Evolutionary conservation across 2,113 vertebrate species (phyloP), one percentile per base, ranked within the genome.

Genomic region (Siniperca chuatsi): DNA sequence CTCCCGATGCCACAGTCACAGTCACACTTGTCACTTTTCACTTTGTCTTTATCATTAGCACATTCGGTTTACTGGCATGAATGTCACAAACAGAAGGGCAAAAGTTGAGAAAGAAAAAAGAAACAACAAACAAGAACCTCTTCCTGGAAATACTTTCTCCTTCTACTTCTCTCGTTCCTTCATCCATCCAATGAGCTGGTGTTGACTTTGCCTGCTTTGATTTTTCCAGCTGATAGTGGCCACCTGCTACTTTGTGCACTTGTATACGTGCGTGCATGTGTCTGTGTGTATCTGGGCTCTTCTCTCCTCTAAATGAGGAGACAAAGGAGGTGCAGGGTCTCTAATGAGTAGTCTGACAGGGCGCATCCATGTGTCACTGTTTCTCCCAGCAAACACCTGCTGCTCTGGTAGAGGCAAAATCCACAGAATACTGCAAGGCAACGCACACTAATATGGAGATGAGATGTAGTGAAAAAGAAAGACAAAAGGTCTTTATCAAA

Each of bases 311-410:
- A 87, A 92, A 91, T 87, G 82, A 89, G 81, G 48, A 91, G 86
- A 91, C 92, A 86, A 86, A 88, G 87, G 79, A 88, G 84, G 84
- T 72, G 83, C 78, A 42, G 77, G 87, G 72, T 79, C 67, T 81
- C 84, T 93, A 90, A 93, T 90, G 86, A 93, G 87, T 73, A 79
- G 82, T 75, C 79, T 89, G 92, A 67, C 82, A 87, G 90, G 81
- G 78, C 33, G 68, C 90, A 87, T 85, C 89, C 64, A 85, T 80
- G 91, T 87, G 85, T 87, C 84, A 87, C 85, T 35, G 85, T 80
- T 89, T 89, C 89, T 81, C 57, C 79, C 57, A 25, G 75, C 78
- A 80, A 93, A 91, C 90, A 93, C 91, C 92, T 90, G 92, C 89
- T 90, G 87, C 90, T 87, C 60, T 16, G 40, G 37, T 78, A 71